Evolutionary conservation across 2,113 vertebrate genomes (phyloP), one percentile per base, ranked within the genome.

Genomic region (Phainopepla nitens): DNA sequence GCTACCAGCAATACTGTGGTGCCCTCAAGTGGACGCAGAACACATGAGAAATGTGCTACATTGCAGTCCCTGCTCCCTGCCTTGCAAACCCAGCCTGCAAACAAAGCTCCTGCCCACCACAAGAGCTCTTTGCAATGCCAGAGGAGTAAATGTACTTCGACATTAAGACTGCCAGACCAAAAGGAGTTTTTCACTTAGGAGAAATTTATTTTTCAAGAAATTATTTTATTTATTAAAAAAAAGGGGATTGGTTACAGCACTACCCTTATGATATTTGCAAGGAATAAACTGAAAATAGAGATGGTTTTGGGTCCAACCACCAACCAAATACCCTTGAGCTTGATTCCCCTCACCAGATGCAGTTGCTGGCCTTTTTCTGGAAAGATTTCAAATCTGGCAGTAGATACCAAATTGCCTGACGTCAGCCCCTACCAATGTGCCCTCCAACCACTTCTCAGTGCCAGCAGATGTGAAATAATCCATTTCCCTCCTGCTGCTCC

Each of bases 11-110:
- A 29, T 66, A 0, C 71, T 23, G 20, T 65, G 70, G 77, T 95
- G 97, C 96, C 97, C 94, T 94, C 96, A 78, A 84, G 96, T 95
- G 96, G 96, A 70, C 22, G 31, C 29, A 84, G 22, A 80, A 5
- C 51, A 22, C 73, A n/a, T 21, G 14, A 21, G 57, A 49, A 57
- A 35, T 0, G 2, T 10, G 12, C 35, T 16, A 0, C 25, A 27
- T 2, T 7, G 64, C 22, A 0, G 13, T 22, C 15, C 3, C 0
- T 10, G 71, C 79, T n/a, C 49, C 12, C 15, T 15, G 50, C 25
- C 56, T 53, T 9, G 1, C 62, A 21, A 6, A 17, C 12, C 4
- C 29, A 6, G 35, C 3, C 10, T 36, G 25, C 47, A 41, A 49
- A 33, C 27, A 8, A 35, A 49, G 53, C 1, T 0, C 1, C 2